A percentile compares a stretch with the other conserved stretches of the same genome.
These are phyloP conservation scores for Epizoanthus illoricatus DNA, from an alignment of 92 coral and sea anemone species.

Conservation along the genomic window DNA sequence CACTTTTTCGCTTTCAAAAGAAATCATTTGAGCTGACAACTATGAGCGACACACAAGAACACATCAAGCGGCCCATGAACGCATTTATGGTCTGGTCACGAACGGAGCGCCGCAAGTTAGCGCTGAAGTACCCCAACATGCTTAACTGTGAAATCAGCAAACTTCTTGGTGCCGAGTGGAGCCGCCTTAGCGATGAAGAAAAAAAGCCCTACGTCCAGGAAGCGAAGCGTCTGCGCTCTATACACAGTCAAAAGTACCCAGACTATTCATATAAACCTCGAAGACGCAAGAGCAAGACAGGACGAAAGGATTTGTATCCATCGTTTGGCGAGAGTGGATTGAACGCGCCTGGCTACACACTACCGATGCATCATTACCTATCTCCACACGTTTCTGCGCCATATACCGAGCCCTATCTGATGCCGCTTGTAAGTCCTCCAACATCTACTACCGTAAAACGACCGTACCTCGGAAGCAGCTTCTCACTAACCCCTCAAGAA, in stretches of 20 bases:
- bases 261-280: conserved; percentile 90
- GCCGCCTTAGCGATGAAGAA: conserved; percentile 86
- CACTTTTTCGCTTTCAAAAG: not conserved
- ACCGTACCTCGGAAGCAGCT: conserved; percentile 56
- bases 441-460: conserved; percentile 58
- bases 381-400: conserved; percentile 81
- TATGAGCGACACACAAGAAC: conserved; percentile 52
- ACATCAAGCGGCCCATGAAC: conserved; percentile 88
- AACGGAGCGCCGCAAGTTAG: conserved; percentile 85
- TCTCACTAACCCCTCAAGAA: conserved; percentile 45
- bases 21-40: conserved; percentile 1
- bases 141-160: conserved; percentile 93
- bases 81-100: conserved; percentile 96
- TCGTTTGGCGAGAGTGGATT: conserved; percentile 70
- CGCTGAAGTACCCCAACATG: conserved; percentile 92
- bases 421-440: conserved; percentile 69
- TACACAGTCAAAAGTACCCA: conserved; percentile 92
- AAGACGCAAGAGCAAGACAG: conserved; percentile 69
- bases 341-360: conserved; percentile 63
- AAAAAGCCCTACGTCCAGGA: conserved; percentile 84
- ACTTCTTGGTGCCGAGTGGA: conserved; percentile 91
- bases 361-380: conserved; percentile 82
- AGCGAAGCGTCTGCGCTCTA: conserved; percentile 82
- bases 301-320: conserved; percentile 71
- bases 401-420: conserved; percentile 73